phyloP scores from a whole-genome alignment of 2,797 vertebrate species.

The Hydrophis major region DNA sequence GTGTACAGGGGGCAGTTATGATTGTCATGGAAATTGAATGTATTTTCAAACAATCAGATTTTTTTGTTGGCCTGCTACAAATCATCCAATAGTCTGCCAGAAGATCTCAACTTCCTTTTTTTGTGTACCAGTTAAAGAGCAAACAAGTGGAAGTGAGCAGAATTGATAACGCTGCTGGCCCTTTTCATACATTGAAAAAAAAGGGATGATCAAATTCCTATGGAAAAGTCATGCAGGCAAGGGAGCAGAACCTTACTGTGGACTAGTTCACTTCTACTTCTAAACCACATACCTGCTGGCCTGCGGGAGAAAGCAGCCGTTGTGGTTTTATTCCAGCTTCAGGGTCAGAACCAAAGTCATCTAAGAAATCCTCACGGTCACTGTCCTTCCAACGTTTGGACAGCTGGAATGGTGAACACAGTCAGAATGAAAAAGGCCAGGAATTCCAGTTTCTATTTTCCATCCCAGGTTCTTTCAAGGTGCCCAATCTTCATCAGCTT shows the following conservation, averaged over 20 bases:
- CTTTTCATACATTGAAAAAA: background rate
- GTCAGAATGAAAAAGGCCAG: background rate
- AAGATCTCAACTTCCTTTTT: background rate
- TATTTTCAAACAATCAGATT: background rate
- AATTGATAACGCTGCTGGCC: background rate
- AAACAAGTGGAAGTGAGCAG: background rate
- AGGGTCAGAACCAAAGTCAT: constrained; percentile 68
- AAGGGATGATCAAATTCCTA: background rate
- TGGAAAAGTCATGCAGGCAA: background rate
- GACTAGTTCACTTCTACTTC: background rate
- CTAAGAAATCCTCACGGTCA: constrained; percentile 72
- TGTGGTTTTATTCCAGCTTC: constrained; percentile 54
- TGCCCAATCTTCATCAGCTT: background rate
- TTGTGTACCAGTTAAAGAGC: background rate
- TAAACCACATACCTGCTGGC: constrained; percentile 51
- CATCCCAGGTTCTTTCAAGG: background rate
- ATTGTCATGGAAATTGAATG: background rate
- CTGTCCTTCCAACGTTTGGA: constrained; percentile 71
- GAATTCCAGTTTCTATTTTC: background rate
- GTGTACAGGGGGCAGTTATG: background rate
- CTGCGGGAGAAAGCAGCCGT: constrained; percentile 55
- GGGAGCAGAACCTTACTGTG: background rate
- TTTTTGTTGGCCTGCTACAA: background rate
- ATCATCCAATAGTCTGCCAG: background rate
- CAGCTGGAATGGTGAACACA: constrained; percentile 43